phyloP scores from a whole-genome alignment of 1,140 invertebrate genomes.

The Stegodyphus dumicola region DNA sequence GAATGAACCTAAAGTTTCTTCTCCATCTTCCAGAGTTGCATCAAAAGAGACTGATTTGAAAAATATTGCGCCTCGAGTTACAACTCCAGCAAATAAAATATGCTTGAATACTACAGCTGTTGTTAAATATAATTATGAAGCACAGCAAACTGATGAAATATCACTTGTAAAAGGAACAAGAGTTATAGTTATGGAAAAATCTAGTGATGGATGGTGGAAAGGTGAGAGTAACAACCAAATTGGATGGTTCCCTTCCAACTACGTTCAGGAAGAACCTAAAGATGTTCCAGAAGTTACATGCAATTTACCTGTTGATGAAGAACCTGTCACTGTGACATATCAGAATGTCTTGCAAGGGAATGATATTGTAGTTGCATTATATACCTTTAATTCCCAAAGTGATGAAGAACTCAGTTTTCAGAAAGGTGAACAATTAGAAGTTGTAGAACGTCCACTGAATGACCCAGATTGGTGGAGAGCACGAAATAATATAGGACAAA shows the following conservation, averaged over 20 bases:
- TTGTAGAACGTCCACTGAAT: constrained; percentile 91
- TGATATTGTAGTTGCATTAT: constrained; percentile 93
- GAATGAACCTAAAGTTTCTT: constrained; percentile 81
- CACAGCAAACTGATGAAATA: constrained; percentile 95
- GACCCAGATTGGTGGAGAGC: constrained; percentile 99
- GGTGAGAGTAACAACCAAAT: constrained; percentile 84
- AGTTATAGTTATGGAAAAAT: constrained; percentile 94
- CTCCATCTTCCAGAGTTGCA: constrained; percentile 62
- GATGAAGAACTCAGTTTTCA: constrained; percentile 97
- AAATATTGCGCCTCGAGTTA: constrained; percentile 25
- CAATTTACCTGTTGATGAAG: constrained; percentile 35
- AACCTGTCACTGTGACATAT: constrained; percentile 47
- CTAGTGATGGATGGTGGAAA: constrained; percentile 99
- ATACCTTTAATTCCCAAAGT: constrained; percentile 93
- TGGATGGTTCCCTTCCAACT: constrained; percentile 99
- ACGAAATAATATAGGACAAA: constrained; percentile 87
- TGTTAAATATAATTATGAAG: constrained; percentile 98
- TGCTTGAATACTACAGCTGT: constrained; percentile 74
- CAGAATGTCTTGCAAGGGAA: constrained; percentile 49
- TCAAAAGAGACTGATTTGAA: constrained; percentile 71
- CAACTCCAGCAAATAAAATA: constrained; percentile 54
- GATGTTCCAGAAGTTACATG: constrained; percentile 75
- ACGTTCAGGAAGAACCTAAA: constrained; percentile 86
- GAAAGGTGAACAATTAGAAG: constrained; percentile 94
- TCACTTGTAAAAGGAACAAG: constrained; percentile 87